Conservation (phyloP, 2,113 vertebrate genomes). For the Dipodomys ordii region DNA sequence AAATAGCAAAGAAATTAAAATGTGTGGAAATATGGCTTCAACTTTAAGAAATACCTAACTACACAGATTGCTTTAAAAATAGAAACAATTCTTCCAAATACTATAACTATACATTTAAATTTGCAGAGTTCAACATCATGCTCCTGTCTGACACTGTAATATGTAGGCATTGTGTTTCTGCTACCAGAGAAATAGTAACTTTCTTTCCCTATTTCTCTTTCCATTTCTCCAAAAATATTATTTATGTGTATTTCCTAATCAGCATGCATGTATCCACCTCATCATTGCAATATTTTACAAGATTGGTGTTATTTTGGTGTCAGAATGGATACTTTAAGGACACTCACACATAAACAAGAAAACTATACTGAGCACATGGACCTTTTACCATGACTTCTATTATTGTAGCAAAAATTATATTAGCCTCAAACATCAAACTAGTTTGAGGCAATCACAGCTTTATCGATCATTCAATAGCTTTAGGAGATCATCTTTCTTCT, state of each 20-base stretch:
- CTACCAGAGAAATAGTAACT: not conserved
- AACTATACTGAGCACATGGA: not conserved
- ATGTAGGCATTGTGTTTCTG: not conserved
- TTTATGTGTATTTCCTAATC: not conserved
- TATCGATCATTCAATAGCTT: not conserved
- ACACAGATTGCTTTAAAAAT: constrained; percentile 11
- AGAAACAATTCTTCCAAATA: not conserved
- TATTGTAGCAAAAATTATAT: not conserved
- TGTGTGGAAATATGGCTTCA: not conserved
- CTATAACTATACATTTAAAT: not conserved
- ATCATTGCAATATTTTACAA: not conserved
- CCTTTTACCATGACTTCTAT: not conserved
- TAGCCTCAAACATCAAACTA: not conserved
- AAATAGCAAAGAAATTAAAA: not conserved
- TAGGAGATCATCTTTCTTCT: not conserved
- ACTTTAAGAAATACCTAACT: not conserved
- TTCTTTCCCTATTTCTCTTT: constrained; percentile 4
- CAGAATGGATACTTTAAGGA: not conserved
- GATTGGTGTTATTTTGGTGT: not conserved
- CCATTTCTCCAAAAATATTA: not conserved
- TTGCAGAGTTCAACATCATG: not conserved
- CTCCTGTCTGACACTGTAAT: not conserved
- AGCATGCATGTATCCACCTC: not conserved
- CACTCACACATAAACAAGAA: not conserved
- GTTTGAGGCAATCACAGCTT: not conserved